Evolutionary conservation across 2,888 invertebrate species (phyloP).

Genomic region (Cataglyphis altisquamis): DNA sequence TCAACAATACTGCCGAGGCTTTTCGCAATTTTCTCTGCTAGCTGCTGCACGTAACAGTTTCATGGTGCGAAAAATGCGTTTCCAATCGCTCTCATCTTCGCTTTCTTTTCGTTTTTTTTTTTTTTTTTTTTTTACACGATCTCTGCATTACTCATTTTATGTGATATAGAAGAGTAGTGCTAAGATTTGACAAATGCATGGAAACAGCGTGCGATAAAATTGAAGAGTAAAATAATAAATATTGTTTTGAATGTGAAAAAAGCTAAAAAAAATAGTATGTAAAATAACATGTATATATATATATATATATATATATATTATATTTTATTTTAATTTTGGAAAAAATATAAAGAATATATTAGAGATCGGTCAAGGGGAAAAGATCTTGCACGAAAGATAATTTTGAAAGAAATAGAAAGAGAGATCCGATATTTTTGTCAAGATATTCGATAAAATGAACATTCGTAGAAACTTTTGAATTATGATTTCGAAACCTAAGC

Average conservation of each 20-base stretch:
- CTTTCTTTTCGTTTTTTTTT: constrained; percentile 51
- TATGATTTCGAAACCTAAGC: no score
- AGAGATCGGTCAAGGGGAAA: no score
- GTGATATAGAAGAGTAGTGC: not conserved
- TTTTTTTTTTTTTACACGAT: constrained; percentile 40
- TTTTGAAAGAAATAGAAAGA: no score
- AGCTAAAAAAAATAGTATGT: not conserved
- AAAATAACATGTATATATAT: not conserved
- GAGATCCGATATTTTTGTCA: no score
- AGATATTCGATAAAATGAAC: no score
- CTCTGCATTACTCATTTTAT: not conserved
- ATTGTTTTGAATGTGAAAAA: not conserved
- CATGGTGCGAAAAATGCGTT: constrained; percentile 14
- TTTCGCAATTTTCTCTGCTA: constrained; percentile 77
- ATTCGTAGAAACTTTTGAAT: no score
- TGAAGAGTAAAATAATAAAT: not conserved
- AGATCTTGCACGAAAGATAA: no score
- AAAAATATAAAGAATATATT: no score
- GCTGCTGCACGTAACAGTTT: constrained; percentile 1
- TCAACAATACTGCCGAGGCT: constrained; percentile 78
- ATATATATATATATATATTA: no score
- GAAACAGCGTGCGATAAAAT: not conserved
- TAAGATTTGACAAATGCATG: not conserved
- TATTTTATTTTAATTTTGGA: no score
- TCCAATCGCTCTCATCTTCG: constrained; percentile 18